Percentiles rank a stretch among this genome's conserved stretches.
phyloP scores from a whole-genome alignment of 2,888 invertebrate genomes.

The Heliothis peltigera region DNA sequence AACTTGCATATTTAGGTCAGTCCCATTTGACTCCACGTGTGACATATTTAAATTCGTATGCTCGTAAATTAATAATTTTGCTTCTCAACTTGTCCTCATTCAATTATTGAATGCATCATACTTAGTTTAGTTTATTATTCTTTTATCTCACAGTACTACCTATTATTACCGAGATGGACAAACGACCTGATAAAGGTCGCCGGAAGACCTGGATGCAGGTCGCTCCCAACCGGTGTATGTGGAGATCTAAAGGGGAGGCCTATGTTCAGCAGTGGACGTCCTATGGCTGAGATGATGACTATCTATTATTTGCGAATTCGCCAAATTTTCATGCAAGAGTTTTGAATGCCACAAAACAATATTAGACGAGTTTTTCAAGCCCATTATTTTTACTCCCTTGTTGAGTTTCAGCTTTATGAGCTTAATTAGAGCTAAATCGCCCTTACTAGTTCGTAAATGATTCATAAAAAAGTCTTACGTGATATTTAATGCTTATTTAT shows the following conservation, averaged over 20 bases:
- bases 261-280: no score
- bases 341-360: no score
- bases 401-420: neutral
- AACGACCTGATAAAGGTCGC: no score
- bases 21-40: slow-evolving; percentile 36
- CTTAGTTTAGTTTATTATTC: slow-evolving; percentile 1
- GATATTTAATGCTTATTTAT: slow-evolving; percentile 35
- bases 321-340: no score
- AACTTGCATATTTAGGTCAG: slow-evolving; percentile 58
- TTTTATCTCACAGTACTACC: no score
- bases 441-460: slow-evolving; percentile 6
- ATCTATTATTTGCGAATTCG: no score
- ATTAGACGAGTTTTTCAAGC: neutral
- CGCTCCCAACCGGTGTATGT: no score
- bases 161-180: no score
- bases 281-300: no score
- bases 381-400: neutral
- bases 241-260: no score
- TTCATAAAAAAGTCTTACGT: slow-evolving; percentile 2
- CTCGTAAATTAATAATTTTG: slow-evolving; percentile 15
- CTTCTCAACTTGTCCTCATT: slow-evolving; percentile 12
- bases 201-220: no score
- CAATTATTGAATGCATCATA: slow-evolving; percentile 10
- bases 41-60: slow-evolving; percentile 46
- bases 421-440: slow-evolving; percentile 9